phyloP scores from a whole-genome alignment of 2,888 invertebrate species.

The Hecatera dysodea region DNA sequence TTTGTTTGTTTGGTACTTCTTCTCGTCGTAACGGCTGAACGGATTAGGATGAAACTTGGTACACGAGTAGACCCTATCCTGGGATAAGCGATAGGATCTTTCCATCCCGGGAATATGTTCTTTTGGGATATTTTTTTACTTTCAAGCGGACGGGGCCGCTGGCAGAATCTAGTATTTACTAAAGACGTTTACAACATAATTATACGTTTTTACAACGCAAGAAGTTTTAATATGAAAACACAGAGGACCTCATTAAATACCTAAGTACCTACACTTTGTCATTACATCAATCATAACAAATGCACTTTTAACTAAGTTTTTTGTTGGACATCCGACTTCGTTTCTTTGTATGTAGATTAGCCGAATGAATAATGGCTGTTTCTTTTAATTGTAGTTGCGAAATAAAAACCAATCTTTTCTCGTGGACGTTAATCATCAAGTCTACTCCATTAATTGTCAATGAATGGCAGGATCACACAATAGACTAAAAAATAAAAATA shows the following conservation, averaged over 20 bases:
- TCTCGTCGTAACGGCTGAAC: too few species aligned
- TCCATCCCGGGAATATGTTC: too few species aligned
- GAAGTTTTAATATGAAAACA: constrained; percentile 14
- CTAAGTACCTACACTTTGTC: constrained; percentile 4
- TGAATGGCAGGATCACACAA: constrained; percentile 14
- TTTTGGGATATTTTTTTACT: too few species aligned
- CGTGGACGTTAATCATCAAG: constrained; percentile 9
- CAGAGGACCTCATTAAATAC: neutral
- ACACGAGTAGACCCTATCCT: too few species aligned
- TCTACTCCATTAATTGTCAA: constrained; percentile 15
- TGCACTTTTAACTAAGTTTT: constrained; percentile 5
- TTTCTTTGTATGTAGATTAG: constrained; percentile 38
- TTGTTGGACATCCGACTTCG: neutral
- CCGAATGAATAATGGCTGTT: constrained; percentile 8
- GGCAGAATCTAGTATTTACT: neutral
- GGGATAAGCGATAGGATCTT: too few species aligned
- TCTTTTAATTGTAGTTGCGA: constrained; percentile 21
- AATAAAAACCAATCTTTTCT: constrained; percentile 14
- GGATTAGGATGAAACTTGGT: too few species aligned
- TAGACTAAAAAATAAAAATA: constrained; percentile 4
- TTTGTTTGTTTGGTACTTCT: too few species aligned
- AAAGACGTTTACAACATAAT: constrained; percentile 30
- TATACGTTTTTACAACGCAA: neutral
- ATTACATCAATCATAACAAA: constrained; percentile 3
- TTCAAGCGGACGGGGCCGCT: too few species aligned